These are phyloP conservation scores for Apocrypta bakeri DNA, from an alignment of 1,140 invertebrate species.

Conservation along the genomic window DNA sequence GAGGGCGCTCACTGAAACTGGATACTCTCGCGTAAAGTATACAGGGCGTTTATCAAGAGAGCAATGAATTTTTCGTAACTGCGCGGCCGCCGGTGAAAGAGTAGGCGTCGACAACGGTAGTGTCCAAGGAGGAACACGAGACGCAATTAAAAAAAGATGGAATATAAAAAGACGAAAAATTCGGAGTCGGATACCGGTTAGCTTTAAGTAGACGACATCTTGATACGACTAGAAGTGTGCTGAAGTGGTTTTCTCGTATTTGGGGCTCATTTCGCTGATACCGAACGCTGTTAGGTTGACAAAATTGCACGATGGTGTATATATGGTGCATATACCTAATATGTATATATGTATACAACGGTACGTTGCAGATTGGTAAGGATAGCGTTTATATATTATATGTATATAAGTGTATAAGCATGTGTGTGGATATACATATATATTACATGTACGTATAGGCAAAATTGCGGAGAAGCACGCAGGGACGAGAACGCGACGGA, in stretches of 20 bases:
- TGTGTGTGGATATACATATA: too few relatives aligned
- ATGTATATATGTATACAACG: background rate
- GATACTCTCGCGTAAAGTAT: slow-evolving; percentile 19
- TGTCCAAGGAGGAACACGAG: background rate
- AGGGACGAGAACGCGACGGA: slow-evolving; percentile 48
- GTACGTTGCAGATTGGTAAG: background rate
- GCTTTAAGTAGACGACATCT: background rate
- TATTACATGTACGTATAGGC: background rate
- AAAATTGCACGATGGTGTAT: slow-evolving; percentile 20
- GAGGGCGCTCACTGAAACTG: slow-evolving; percentile 6
- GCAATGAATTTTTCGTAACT: slow-evolving; percentile 46
- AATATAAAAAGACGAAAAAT: background rate
- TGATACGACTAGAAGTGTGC: background rate
- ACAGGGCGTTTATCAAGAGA: slow-evolving; percentile 39
- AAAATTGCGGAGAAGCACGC: background rate
- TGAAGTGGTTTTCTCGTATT: slow-evolving; percentile 25
- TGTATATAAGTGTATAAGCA: background rate
- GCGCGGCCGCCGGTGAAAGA: background rate
- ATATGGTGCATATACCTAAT: background rate
- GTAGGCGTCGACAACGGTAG: background rate
- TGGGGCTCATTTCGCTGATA: slow-evolving; percentile 35
- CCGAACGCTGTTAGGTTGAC: slow-evolving; percentile 15
- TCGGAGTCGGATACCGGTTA: background rate
- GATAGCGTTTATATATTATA: background rate
- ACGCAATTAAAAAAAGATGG: background rate